These are phyloP conservation scores for Poecilobothrus nobilitatus DNA, from an alignment of 2,888 invertebrate genomes.

Conservation along the genomic window DNA sequence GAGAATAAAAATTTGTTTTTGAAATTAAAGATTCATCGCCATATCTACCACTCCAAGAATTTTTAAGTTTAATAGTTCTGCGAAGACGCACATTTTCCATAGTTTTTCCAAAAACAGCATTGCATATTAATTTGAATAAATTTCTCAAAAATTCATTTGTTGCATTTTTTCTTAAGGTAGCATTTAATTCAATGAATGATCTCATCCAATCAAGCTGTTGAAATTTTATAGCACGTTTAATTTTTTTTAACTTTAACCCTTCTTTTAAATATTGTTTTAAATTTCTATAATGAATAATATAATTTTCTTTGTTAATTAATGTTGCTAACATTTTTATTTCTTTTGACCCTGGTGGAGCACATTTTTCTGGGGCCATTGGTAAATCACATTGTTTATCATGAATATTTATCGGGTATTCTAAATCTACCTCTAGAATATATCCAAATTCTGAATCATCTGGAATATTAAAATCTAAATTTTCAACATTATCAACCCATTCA, in stretches of 20 bases:
- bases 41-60: slow-evolving; percentile 30
- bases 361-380: slow-evolving; percentile 28
- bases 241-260: slow-evolving; percentile 24
- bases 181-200: slow-evolving; percentile 19
- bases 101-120: slow-evolving; percentile 13
- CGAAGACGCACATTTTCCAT: slow-evolving; percentile 20
- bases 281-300: slow-evolving; percentile 34
- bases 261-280: slow-evolving; percentile 23
- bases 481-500: slow-evolving; percentile 20
- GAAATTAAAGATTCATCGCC: slow-evolving; percentile 29
- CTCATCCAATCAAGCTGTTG: slow-evolving; percentile 33
- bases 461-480: slow-evolving; percentile 21
- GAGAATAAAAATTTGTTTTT: slow-evolving; percentile 31
- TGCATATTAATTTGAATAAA: slow-evolving; percentile 10
- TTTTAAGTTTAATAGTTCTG: slow-evolving; percentile 38
- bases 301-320: slow-evolving; percentile 26
- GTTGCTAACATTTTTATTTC: slow-evolving; percentile 28
- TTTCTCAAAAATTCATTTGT: slow-evolving; percentile 13
- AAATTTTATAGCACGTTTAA: slow-evolving; percentile 32
- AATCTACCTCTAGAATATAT: slow-evolving; percentile 30
- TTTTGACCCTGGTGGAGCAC: slow-evolving; percentile 20
- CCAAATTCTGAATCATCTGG: slow-evolving; percentile 21
- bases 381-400: slow-evolving; percentile 30
- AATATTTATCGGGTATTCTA: slow-evolving; percentile 20
- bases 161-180: slow-evolving; percentile 16